Conservation (phyloP, 2,113 vertebrate genomes). For the Chionis minor region DNA sequence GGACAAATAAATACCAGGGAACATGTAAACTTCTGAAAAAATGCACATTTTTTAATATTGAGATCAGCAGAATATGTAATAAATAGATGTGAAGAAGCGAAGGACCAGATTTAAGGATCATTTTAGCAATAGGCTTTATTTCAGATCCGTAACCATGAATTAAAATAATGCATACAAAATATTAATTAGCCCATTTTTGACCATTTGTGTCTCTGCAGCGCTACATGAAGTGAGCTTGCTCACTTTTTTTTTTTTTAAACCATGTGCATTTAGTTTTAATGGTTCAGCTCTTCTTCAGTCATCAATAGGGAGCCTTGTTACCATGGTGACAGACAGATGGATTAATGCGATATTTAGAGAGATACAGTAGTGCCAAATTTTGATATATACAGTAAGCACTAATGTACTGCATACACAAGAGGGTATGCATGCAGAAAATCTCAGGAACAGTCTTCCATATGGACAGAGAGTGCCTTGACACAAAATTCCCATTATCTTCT, state of each 20-base stretch:
- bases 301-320: constrained; percentile 58
- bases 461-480: neutral
- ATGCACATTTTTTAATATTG: neutral
- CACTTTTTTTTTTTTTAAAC: neutral
- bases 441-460: neutral
- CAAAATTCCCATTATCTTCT: neutral
- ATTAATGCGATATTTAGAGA: constrained; percentile 2
- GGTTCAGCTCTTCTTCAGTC: constrained; percentile 16
- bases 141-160: neutral
- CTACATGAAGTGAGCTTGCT: neutral
- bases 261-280: constrained; percentile 42
- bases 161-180: neutral
- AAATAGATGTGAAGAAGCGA: neutral
- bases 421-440: neutral
- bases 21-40: neutral
- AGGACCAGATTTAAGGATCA: neutral
- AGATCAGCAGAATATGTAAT: neutral
- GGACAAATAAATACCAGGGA: neutral
- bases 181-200: neutral
- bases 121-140: neutral
- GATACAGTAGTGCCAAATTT: constrained; percentile 41
- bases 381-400: constrained; percentile 9
- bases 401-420: neutral
- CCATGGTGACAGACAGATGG: constrained; percentile 59
- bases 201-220: neutral